Percentiles rank a stretch among this genome's conserved stretches.
Evolutionary conservation across 2,888 invertebrate genomes (phyloP).

Genomic region (Nasonia oneida): DNA sequence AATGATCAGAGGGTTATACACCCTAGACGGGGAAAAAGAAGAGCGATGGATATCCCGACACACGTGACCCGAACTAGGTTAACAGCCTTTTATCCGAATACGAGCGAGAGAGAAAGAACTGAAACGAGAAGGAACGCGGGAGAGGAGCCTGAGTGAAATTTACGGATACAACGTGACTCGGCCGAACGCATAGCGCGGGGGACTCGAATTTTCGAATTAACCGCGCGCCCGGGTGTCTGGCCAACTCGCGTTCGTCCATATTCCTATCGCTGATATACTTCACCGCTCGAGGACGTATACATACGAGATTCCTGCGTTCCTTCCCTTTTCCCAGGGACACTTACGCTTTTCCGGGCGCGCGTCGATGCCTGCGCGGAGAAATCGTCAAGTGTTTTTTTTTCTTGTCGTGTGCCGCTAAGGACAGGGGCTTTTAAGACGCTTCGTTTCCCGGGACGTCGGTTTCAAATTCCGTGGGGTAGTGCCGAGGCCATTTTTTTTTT

Average conservation of each 20-base stretch:
- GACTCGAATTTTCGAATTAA: conserved; percentile 38
- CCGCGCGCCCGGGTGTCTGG: conserved; percentile 72
- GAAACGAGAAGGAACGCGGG: neutral
- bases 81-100: conserved; percentile 57
- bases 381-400: no score
- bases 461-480: no score
- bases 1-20: neutral
- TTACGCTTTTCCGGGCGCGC: no score
- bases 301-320: neutral
- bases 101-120: conserved; percentile 1
- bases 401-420: no score
- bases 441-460: no score
- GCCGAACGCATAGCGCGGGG: neutral
- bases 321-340: no score
- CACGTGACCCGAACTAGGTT: conserved; percentile 47
- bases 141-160: conserved; percentile 39
- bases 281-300: neutral
- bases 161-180: conserved; percentile 60
- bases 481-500: no score
- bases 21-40: neutral
- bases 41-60: neutral
- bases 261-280: no score
- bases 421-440: no score
- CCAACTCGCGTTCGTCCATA: conserved; percentile 63
- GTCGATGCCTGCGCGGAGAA: no score